Conservation (phyloP, 2,113 vertebrate genomes). For the Tyto alba region DNA sequence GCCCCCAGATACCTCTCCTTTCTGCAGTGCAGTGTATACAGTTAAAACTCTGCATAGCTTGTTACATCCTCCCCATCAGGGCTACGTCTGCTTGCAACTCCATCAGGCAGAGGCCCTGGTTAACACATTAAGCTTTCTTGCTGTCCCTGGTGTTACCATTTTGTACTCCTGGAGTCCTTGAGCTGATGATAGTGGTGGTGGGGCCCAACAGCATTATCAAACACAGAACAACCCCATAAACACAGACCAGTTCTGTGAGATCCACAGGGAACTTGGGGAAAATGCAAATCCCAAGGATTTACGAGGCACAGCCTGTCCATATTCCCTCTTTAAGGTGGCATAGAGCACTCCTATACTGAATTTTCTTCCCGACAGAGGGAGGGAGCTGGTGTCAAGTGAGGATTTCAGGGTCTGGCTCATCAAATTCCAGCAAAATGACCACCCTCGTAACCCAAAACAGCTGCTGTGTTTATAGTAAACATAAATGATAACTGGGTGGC, state of each 20-base stretch:
- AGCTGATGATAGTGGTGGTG: background rate
- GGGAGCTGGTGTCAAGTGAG: background rate
- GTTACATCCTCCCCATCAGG: background rate
- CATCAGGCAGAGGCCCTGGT: background rate
- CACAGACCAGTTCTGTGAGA: background rate
- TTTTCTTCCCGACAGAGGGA: background rate
- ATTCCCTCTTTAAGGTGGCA: background rate
- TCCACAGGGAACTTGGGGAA: background rate
- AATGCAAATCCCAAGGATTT: background rate
- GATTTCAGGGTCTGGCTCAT: conserved; percentile 20
- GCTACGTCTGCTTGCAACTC: background rate
- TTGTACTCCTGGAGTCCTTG: background rate
- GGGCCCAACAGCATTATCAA: background rate
- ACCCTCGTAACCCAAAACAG: conserved; percentile 51
- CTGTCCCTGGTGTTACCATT: background rate
- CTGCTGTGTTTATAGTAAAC: conserved; percentile 68
- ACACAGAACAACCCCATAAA: background rate
- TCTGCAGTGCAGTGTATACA: background rate
- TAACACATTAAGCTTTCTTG: background rate
- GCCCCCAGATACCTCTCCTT: background rate
- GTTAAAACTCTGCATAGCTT: background rate
- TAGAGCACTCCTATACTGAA: background rate
- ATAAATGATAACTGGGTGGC: conserved; percentile 59
- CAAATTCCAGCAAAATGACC: conserved; percentile 42
- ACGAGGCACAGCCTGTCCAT: rapidly evolving